A percentile compares a stretch with the other conserved stretches of the same genome.
These are phyloP conservation scores for Acanthochromis polyacanthus DNA, from an alignment of 2,113 vertebrate genomes.

Conservation along the genomic window DNA sequence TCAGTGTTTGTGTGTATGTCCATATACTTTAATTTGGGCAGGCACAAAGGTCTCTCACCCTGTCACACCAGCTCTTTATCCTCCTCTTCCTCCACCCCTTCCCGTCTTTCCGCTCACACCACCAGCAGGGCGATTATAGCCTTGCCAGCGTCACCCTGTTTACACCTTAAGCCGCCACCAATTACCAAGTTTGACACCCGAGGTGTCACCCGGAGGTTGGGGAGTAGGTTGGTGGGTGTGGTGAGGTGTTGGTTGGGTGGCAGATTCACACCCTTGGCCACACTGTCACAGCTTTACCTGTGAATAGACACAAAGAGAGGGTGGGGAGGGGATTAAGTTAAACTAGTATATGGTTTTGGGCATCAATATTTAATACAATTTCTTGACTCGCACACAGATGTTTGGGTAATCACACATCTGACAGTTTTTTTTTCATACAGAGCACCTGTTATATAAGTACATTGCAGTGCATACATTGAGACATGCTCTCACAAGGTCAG, in stretches of 20 bases:
- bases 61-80: constrained; percentile 63
- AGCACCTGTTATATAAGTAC: background rate
- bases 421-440: background rate
- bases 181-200: constrained; percentile 84
- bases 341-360: background rate
- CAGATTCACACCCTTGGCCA: constrained; percentile 68
- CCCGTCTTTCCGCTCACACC: constrained; percentile 70
- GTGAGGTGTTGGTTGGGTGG: constrained; percentile 24
- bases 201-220: constrained; percentile 58
- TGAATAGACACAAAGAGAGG: constrained; percentile 43
- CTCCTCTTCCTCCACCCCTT: constrained; percentile 39
- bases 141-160: constrained; percentile 82
- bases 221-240: constrained; percentile 37
- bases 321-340: constrained; percentile 2
- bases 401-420: background rate
- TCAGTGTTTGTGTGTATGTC: constrained; percentile 23
- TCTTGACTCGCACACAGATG: background rate
- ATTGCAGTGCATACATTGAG: no score
- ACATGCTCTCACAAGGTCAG: no score
- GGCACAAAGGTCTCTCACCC: constrained; percentile 60
- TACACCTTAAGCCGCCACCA: constrained; percentile 84
- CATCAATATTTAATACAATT: background rate
- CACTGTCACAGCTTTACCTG: constrained; percentile 73
- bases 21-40: constrained; percentile 22
- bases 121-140: constrained; percentile 80